Evolutionary conservation across 2,888 invertebrate species (phyloP).

Genomic region (Scaptomyza reducta): DNA sequence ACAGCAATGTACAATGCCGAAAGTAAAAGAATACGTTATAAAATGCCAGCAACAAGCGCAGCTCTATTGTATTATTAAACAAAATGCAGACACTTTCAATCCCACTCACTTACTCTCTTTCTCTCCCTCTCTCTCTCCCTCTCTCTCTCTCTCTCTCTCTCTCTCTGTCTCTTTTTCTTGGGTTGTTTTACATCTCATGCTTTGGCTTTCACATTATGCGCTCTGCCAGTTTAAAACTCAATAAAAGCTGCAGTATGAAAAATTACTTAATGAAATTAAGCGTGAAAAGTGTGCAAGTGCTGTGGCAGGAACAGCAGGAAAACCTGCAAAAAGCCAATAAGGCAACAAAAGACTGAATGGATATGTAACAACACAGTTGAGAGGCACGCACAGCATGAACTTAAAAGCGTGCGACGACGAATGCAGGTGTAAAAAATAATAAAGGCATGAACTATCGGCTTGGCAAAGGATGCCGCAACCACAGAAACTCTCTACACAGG

Average conservation of each 20-base stretch:
- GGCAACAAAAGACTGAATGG: constrained; percentile 20
- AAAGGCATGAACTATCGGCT: constrained; percentile 65
- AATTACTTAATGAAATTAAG: constrained; percentile 78
- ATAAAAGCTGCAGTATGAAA: constrained; percentile 73
- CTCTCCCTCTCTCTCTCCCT: constrained; percentile 1
- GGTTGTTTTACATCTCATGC: background rate
- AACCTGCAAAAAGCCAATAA: background rate
- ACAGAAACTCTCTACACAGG: constrained; percentile 1
- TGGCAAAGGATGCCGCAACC: constrained; percentile 1
- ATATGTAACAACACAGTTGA: constrained; percentile 10
- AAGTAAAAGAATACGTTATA: constrained; percentile 27
- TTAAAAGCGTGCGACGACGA: background rate
- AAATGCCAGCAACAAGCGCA: constrained; percentile 21
- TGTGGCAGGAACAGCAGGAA: constrained; percentile 11
- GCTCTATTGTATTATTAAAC: constrained; percentile 61
- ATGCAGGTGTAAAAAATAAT: constrained; percentile 64
- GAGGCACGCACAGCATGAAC: constrained; percentile 20
- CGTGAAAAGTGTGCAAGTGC: constrained; percentile 58
- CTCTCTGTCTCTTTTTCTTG: background rate
- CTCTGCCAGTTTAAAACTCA: constrained; percentile 67
- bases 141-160: constrained; percentile 5
- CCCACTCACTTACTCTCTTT: background rate
- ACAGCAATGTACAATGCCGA: constrained; percentile 16
- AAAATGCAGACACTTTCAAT: constrained; percentile 33
- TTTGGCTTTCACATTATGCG: constrained; percentile 43